These are phyloP conservation scores for Myotis vivesi DNA, from an alignment of 2,797 vertebrate genomes.

Conservation along the genomic window DNA sequence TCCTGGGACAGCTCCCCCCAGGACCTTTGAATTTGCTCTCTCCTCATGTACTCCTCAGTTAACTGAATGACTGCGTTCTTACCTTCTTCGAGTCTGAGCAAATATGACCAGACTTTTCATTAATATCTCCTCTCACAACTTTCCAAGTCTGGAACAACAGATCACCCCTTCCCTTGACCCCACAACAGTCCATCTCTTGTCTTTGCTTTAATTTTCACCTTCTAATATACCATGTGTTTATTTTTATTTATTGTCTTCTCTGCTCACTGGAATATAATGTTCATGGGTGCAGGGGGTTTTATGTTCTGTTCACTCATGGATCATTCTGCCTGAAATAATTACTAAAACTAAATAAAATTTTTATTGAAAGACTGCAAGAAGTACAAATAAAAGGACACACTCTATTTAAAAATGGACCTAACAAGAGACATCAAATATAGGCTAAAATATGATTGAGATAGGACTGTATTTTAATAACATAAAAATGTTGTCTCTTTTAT, in stretches of 20 bases:
- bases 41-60: not conserved
- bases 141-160: not conserved
- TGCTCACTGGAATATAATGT: not conserved
- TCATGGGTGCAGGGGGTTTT: not conserved
- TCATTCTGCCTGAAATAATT: not conserved
- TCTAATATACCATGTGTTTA: not conserved
- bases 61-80: not conserved
- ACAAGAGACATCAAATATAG: not conserved
- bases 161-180: fast-evolving
- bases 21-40: not conserved
- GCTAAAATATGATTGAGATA: not conserved
- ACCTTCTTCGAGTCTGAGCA: not conserved
- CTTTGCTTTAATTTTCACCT: not conserved
- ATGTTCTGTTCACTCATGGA: not conserved
- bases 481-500: not conserved
- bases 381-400: not conserved
- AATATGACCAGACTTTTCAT: not conserved
- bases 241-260: not conserved
- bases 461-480: not conserved
- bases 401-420: not conserved
- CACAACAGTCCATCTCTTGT: not conserved
- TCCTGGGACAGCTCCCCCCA: not conserved
- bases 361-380: not conserved
- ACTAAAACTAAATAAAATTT: not conserved
- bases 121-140: not conserved